Evolutionary conservation across 2,888 invertebrate genomes (phyloP).

Genomic region (Blastobasis lacticolella): DNA sequence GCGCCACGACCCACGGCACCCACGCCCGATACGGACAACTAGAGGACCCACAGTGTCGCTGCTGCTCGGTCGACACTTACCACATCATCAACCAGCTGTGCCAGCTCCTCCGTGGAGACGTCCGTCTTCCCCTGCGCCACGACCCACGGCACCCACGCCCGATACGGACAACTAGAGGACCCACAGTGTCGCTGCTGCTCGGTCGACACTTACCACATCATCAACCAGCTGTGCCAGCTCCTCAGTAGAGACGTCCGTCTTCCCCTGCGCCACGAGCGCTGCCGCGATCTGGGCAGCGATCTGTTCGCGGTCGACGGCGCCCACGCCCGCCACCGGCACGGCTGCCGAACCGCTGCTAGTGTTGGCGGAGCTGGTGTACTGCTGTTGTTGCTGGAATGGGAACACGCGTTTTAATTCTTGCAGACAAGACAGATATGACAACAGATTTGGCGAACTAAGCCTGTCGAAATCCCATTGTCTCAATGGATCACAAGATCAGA

Average conservation of each 20-base stretch:
- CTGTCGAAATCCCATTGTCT: no score
- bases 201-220: slow-evolving; percentile 78
- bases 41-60: no score
- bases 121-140: slow-evolving; percentile 87
- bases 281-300: slow-evolving; percentile 88
- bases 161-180: neutral
- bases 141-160: slow-evolving; percentile 35
- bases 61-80: no score
- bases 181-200: neutral
- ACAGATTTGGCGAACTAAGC: no score
- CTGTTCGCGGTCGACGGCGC: slow-evolving; percentile 83
- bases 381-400: neutral
- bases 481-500: no score
- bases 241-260: slow-evolving; percentile 84
- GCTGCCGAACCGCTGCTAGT: slow-evolving; percentile 22
- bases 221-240: slow-evolving; percentile 87
- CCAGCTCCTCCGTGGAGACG: slow-evolving; percentile 84
- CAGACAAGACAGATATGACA: no score
- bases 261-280: slow-evolving; percentile 84
- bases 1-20: slow-evolving; percentile 85
- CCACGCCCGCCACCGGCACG: slow-evolving; percentile 82
- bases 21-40: slow-evolving; percentile 81
- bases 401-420: no score
- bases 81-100: no score
- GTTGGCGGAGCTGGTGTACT: neutral